Evolutionary conservation across 2,888 invertebrate species (phyloP), one percentile per base, ranked within the genome.

Genomic region (Synergus itoensis): DNA sequence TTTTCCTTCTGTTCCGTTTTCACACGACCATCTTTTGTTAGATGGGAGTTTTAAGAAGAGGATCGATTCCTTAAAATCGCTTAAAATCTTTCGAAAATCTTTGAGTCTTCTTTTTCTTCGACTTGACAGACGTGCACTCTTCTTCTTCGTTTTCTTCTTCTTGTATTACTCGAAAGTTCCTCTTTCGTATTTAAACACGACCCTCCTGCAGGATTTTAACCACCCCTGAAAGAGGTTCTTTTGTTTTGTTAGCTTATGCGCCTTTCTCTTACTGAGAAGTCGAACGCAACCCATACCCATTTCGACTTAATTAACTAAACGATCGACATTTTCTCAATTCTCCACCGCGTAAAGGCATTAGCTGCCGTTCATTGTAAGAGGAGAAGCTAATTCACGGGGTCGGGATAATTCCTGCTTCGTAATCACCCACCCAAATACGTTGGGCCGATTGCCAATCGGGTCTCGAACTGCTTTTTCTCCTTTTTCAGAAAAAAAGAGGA

Each of bases 371-470:
- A 78, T 82, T 80, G 82, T 82, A 81, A 80, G 62, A 63, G 80
- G 69, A 69, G 82, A 77, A 80, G 48, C 82, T 77, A 79, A 80
- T 82, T 80, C 82, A 62, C 67, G 64, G 64, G 76, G 69, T 41
- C 69, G 78, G 57, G 69, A 75, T 80, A 79, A 82, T 82, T 76
- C 79, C 69, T 79, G 80, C 80, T 77, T 79, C 78, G 79, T 82
- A 82, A 82, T 82, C 79, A 81, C 73, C 79, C 77, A 77, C 77
- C 80, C 79, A 79, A 79, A 79, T 82, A 79, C 79, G 60, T 12
- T 65, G 82, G 80, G 79, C 80, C 82, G 80, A 82, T 82, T 82
- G 80, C 82, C 82, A 79, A 80, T 82, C 80, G 80, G 79, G 79
- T 76, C 77, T 80, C 48, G 76, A 76, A 75, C 77, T 81, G 69